Base-by-base conservation (phyloP, 2,888 invertebrate species). In the Taphrorychus bicolor region DNA sequence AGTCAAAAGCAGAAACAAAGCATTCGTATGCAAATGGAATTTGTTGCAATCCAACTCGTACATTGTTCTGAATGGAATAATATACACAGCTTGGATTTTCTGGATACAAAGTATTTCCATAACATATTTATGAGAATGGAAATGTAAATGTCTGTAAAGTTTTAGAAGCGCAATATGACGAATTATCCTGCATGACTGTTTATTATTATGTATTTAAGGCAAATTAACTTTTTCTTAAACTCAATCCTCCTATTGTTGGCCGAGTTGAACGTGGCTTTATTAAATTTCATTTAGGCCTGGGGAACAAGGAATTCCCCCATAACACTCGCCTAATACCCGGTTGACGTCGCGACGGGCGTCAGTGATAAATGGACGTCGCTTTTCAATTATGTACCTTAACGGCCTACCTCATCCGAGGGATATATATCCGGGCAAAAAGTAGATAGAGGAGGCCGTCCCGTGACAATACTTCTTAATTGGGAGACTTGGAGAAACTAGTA, bases 371-470 rank as follows among this genome's bases (percentile, higher is more conserved):
- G 66, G 70, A 61, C 49, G 64, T 61, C 52, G 57, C 68, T 70
- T 68, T 73, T 71, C 71, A 71, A 71, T 73, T 71, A 73, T 70
- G 63, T 66, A 57, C 70, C 71, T 71, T 69, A 69, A 45, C 66
- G 67, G 72, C 32, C 32, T 32, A 32, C 32, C 32, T 32, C 32
- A 11, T 32, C 32, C 32, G 32, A 32, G n/a, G n/a, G n/a, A n/a
- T n/a, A n/a, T n/a, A n/a, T 32, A 7, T 32, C 7, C 9, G 3
- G 32, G 11, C 32, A 32, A 32, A 32, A 32, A 32, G 9, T 32
- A 11, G 32, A 32, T 32, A n/a, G n/a, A n/a, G n/a, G 32, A 32
- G 32, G 32, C 32, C 32, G 32, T 32, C 32, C 32, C 32, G 7
- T 32, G 32, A 32, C 32, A 32, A 32, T 32, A 32, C 9, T 32